A percentile compares a stretch with the other conserved stretches of the same genome.
These are phyloP conservation scores for Ochropacha duplaris DNA, from an alignment of 2,888 invertebrate genomes.

Conservation along the genomic window DNA sequence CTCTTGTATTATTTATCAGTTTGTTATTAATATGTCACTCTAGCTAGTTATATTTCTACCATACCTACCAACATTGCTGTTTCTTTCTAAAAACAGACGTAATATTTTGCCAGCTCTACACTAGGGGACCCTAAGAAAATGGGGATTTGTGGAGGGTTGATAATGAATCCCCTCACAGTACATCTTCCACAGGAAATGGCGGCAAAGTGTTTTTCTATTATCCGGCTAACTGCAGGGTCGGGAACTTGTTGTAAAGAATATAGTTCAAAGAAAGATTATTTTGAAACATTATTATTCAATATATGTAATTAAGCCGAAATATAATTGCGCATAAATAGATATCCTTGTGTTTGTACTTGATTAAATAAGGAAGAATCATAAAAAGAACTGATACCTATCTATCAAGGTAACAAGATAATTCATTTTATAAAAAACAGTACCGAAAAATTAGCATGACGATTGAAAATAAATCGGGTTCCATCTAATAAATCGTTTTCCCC, in stretches of 20 bases:
- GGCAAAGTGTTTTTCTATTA: constrained; percentile 80
- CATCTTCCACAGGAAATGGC: constrained; percentile 77
- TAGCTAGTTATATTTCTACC: not conserved
- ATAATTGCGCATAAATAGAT: no score
- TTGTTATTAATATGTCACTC: no score
- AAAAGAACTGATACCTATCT: no score
- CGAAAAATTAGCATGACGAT: not conserved
- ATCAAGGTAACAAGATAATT: not conserved
- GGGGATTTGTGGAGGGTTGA: constrained; percentile 74
- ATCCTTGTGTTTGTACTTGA: no score
- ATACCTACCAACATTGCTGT: not conserved
- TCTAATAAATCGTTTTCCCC: constrained; percentile 3
- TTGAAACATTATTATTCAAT: no score
- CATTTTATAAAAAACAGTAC: not conserved
- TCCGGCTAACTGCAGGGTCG: constrained; percentile 48
- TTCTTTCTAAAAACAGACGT: not conserved
- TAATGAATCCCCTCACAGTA: constrained; percentile 77
- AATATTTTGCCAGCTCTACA: constrained; percentile 4
- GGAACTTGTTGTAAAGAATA: constrained; percentile 32
- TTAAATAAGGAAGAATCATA: no score
- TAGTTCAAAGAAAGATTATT: constrained; percentile 12
- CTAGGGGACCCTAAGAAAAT: constrained; percentile 44
- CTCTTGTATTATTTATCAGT: no score
- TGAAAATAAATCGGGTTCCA: not conserved
- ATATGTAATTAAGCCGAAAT: no score